Conservation (phyloP, 2,113 vertebrate genomes). For the Bothrops jararaca region DNA sequence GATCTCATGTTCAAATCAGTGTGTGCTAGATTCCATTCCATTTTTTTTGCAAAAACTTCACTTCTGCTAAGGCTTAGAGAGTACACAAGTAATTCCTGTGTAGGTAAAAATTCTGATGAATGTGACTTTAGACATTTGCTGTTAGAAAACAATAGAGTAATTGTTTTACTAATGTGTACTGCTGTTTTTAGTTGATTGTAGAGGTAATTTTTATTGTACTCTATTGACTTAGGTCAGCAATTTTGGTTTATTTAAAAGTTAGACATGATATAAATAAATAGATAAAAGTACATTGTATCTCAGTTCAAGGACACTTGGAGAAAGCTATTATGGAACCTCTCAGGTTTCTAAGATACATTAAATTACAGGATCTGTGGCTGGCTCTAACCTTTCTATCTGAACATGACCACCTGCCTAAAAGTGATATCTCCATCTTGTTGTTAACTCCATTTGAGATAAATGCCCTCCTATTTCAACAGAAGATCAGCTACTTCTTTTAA, state of each 20-base stretch:
- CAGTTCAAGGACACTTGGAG: not conserved
- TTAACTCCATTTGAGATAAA: not conserved
- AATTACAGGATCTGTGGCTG: not conserved
- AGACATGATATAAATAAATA: constrained; percentile 9
- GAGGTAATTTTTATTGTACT: not conserved
- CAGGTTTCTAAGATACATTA: not conserved
- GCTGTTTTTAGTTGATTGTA: not conserved
- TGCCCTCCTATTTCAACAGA: constrained; percentile 11
- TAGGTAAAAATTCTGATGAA: not conserved
- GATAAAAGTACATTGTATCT: constrained; percentile 9
- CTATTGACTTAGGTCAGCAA: not conserved
- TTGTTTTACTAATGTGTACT: not conserved
- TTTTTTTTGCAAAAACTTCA: not conserved
- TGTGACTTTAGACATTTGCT: not conserved
- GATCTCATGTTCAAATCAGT: not conserved
- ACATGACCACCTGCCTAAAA: constrained; percentile 13
- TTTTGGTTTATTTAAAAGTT: not conserved
- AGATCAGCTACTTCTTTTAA: not conserved
- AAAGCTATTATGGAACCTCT: constrained; percentile 15
- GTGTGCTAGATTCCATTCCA: too few species aligned
- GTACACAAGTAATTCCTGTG: not conserved
- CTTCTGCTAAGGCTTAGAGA: not conserved
- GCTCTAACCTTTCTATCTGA: constrained; percentile 15
- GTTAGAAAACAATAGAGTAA: not conserved
- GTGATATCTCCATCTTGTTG: not conserved